phyloP scores from a whole-genome alignment of 1,140 invertebrate species.

The Drosophila nigrodunni region DNA sequence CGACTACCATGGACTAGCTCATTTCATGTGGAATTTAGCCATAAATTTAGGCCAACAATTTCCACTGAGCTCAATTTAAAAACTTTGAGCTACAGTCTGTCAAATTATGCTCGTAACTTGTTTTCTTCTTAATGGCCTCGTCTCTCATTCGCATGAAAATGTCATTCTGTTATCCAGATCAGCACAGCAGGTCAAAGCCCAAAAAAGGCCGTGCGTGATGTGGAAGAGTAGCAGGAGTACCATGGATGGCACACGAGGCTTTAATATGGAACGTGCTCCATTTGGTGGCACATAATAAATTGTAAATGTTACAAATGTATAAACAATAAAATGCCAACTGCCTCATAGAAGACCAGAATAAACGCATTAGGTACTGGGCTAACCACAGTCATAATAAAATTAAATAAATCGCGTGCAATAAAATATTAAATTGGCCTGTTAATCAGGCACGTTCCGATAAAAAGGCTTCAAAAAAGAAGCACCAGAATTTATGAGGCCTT shows the following conservation, averaged over 20 bases:
- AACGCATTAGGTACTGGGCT: slow-evolving; percentile 20
- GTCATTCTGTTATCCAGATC: slow-evolving; percentile 51
- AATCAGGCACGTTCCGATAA: slow-evolving; percentile 57
- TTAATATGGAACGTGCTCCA: slow-evolving; percentile 49
- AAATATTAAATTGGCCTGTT: slow-evolving; percentile 46
- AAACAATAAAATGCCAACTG: slow-evolving; percentile 3
- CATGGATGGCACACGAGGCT: background rate
- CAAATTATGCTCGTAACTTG: slow-evolving; percentile 52
- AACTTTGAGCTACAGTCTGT: background rate
- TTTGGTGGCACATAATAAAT: slow-evolving; percentile 35
- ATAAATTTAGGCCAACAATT: slow-evolving; percentile 48
- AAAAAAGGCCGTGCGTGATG: slow-evolving; percentile 36
- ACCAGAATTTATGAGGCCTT: background rate
- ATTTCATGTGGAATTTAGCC: slow-evolving; percentile 27
- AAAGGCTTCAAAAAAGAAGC: slow-evolving; percentile 9
- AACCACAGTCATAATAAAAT: slow-evolving; percentile 55
- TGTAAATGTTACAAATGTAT: slow-evolving; percentile 41
- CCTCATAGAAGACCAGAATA: slow-evolving; percentile 40
- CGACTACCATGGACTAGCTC: slow-evolving; percentile 22
- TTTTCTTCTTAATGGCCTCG: slow-evolving; percentile 44
- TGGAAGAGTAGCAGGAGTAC: background rate
- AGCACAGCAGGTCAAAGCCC: slow-evolving; percentile 46
- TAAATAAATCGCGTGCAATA: slow-evolving; percentile 51
- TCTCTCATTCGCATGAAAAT: slow-evolving; percentile 51
- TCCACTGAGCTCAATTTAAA: slow-evolving; percentile 17